Percentiles rank a stretch among this genome's conserved stretches.
These are phyloP conservation scores for Macroglossus sobrinus DNA, from an alignment of 2,113 vertebrate genomes.

Conservation along the genomic window DNA sequence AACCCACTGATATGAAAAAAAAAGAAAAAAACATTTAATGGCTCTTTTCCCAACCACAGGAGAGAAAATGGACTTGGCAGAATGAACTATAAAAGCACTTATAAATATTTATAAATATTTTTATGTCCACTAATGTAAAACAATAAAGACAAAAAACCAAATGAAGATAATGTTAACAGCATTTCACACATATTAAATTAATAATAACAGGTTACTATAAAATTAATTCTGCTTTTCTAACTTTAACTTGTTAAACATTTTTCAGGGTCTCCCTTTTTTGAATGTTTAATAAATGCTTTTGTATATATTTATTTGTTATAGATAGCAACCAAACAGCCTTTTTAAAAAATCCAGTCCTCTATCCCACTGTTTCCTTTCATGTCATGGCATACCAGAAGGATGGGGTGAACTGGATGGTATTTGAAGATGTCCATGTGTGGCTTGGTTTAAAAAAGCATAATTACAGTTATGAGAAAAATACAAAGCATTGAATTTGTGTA, in stretches of 20 bases:
- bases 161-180: background rate
- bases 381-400: background rate
- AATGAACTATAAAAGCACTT: background rate
- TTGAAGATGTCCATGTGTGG: background rate
- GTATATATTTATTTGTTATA: background rate
- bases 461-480: background rate
- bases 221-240: background rate
- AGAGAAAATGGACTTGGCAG: background rate
- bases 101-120: background rate
- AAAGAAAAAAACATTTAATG: background rate
- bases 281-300: background rate
- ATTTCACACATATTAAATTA: constrained; percentile 10
- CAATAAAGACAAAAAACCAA: background rate
- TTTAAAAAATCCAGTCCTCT: background rate
- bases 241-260: background rate
- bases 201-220: background rate
- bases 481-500: background rate
- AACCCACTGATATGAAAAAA: background rate
- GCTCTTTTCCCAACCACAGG: background rate
- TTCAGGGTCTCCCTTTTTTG: background rate
- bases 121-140: background rate
- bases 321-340: background rate
- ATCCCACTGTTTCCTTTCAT: background rate
- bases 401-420: background rate
- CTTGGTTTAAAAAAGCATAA: background rate